Conservation (phyloP, 2,113 vertebrate species). For the Narcine bancroftii region DNA sequence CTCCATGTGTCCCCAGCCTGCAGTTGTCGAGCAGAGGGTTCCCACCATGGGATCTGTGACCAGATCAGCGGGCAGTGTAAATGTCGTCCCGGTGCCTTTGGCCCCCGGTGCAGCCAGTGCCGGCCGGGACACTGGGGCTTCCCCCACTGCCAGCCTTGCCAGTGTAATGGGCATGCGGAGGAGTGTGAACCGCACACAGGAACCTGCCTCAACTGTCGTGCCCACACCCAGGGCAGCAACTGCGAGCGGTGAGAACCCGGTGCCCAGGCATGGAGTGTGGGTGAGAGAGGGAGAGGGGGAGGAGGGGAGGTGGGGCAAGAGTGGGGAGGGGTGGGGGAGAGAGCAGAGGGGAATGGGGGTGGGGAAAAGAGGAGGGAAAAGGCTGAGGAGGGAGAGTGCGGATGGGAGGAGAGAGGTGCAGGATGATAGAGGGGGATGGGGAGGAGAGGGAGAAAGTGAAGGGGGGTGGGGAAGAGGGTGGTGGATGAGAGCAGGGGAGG, state of each 20-base stretch:
- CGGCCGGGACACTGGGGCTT: conserved; percentile 88
- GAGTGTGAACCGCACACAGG: conserved; percentile 72
- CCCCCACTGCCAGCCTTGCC: conserved; percentile 74
- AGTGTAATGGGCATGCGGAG: conserved; percentile 75
- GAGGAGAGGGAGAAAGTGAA: too few relatives aligned
- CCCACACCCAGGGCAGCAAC: conserved; percentile 73
- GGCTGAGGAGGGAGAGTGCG: too few relatives aligned
- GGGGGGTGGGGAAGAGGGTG: too few relatives aligned
- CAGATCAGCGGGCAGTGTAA: conserved; percentile 72
- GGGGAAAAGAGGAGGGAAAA: too few relatives aligned
- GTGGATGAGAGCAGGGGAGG: too few relatives aligned
- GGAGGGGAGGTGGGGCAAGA: neutral
- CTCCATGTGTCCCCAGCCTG: conserved; percentile 63
- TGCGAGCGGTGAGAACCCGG: conserved; percentile 70
- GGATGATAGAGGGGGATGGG: too few relatives aligned
- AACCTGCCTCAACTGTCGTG: conserved; percentile 72
- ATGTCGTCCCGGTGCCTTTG: conserved; percentile 74
- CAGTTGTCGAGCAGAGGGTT: conserved; percentile 75
- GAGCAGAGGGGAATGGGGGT: neutral
- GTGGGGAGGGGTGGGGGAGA: too few relatives aligned
- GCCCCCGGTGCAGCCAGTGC: conserved; percentile 73
- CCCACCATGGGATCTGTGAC: conserved; percentile 70
- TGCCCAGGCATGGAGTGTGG: neutral
- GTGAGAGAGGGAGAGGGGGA: neutral
- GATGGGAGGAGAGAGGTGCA: too few relatives aligned